A percentile compares a stretch with the other conserved stretches of the same genome.
Evolutionary conservation across 1,140 invertebrate species (phyloP).

Genomic region (Battus philenor): DNA sequence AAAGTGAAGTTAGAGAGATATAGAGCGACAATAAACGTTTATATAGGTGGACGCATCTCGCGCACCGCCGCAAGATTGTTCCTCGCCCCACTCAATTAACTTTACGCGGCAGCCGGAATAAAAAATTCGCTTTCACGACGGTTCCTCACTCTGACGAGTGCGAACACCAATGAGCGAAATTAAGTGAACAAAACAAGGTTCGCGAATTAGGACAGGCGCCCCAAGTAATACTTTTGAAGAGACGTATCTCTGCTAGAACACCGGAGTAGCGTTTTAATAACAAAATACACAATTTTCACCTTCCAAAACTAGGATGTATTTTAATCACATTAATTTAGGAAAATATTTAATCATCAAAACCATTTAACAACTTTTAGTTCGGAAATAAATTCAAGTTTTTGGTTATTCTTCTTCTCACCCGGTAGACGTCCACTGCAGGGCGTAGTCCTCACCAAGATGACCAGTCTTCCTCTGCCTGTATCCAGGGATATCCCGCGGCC

Average conservation of each 20-base stretch:
- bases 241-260: constrained; percentile 37
- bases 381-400: too few relatives aligned
- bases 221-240: constrained; percentile 40
- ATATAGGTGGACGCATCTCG: constrained; percentile 39
- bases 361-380: too few relatives aligned
- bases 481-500: too few relatives aligned
- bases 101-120: constrained; percentile 51
- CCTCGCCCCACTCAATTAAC: constrained; percentile 53
- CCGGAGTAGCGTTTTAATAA: constrained; percentile 32
- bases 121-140: constrained; percentile 42
- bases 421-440: too few relatives aligned
- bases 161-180: constrained; percentile 69
- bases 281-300: too few relatives aligned
- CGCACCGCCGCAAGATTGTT: constrained; percentile 32
- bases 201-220: constrained; percentile 60
- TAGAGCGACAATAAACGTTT: constrained; percentile 70
- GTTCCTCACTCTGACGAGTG: constrained; percentile 53
- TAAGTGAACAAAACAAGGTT: constrained; percentile 68
- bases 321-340: too few relatives aligned
- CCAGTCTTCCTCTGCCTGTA: too few relatives aligned
- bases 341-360: too few relatives aligned
- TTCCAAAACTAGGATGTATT: too few relatives aligned
- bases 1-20: constrained; percentile 72
- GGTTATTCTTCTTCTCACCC: too few relatives aligned
- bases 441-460: too few relatives aligned